Evolutionary conservation across 2,113 vertebrate species (phyloP).

Genomic region (Anoura caudifer): DNA sequence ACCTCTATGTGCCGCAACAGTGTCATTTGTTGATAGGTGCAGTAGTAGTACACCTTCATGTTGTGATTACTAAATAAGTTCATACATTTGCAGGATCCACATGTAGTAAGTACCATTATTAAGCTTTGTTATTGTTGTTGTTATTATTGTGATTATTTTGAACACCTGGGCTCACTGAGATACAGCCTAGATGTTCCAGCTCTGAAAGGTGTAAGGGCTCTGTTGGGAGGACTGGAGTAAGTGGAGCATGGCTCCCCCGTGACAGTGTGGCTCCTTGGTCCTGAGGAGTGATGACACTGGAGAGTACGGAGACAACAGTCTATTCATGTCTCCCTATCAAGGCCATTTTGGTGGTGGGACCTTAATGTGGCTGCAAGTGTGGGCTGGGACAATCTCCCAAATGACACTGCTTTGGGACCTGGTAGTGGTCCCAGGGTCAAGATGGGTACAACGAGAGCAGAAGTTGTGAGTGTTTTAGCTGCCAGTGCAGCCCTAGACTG

Average conservation of each 20-base stretch:
- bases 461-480: not conserved
- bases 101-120: not conserved
- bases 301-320: accelerated
- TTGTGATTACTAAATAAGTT: not conserved
- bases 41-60: not conserved
- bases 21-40: not conserved
- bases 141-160: not conserved
- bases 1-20: not conserved
- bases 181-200: not conserved
- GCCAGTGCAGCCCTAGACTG: not conserved
- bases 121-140: not conserved
- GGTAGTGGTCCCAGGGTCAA: too few species aligned
- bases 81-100: not conserved
- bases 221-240: not conserved
- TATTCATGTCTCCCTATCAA: not conserved
- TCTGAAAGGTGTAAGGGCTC: not conserved
- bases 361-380: not conserved
- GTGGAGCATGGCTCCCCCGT: not conserved
- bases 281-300: not conserved
- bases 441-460: not conserved
- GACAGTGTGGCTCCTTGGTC: not conserved
- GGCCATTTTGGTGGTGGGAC: not conserved
- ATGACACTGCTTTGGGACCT: not conserved
- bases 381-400: not conserved
- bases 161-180: not conserved